Evolutionary conservation across 2,888 invertebrate species (phyloP).

Genomic region (Ernsta delagoae): DNA sequence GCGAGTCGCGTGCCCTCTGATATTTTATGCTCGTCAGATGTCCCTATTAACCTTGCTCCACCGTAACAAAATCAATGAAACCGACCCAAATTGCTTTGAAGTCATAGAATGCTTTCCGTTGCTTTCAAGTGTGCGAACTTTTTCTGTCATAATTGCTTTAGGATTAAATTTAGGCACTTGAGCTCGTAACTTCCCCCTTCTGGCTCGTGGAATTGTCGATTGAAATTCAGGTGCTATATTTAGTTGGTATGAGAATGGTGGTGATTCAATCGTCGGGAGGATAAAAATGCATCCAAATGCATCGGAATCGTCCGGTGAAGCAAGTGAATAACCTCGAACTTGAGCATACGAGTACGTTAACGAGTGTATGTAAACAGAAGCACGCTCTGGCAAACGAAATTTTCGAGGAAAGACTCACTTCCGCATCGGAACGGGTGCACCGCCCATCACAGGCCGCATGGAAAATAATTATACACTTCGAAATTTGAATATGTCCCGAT

Average conservation of each 20-base stretch:
- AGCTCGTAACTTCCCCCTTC: not conserved
- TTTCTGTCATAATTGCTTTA: conserved; percentile 23
- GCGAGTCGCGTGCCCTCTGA: conserved; percentile 23
- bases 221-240: conserved; percentile 7
- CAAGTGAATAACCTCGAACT: conserved; percentile 74
- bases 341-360: conserved; percentile 60
- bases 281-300: conserved; percentile 26
- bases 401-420: no score
- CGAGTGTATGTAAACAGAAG: conserved; percentile 70
- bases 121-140: conserved; percentile 30
- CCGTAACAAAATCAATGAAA: conserved; percentile 32
- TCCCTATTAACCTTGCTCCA: conserved; percentile 33
- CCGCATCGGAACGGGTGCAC: no score
- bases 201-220: not conserved
- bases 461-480: no score
- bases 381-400: conserved; percentile 39
- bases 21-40: conserved; percentile 33
- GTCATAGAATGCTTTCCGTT: conserved; percentile 16
- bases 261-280: conserved; percentile 28
- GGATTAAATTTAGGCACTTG: conserved; percentile 1
- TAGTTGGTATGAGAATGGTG: not conserved
- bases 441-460: no score
- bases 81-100: conserved; percentile 30
- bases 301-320: conserved; percentile 20
- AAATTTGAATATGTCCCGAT: no score